Conservation (phyloP, 2,113 vertebrate species). For the Stegostoma tigrinum region DNA sequence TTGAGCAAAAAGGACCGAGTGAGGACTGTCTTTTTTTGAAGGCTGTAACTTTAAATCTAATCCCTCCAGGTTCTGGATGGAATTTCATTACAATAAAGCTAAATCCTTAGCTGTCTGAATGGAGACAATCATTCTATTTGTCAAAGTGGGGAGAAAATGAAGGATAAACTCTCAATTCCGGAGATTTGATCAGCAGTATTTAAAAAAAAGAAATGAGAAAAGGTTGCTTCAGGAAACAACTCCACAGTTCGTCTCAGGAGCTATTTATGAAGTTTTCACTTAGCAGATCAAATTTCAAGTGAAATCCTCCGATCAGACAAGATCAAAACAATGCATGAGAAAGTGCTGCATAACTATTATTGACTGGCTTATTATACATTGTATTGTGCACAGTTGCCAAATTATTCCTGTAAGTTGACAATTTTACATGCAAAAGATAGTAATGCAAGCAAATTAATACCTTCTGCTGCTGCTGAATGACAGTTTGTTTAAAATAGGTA, state of each 20-base stretch:
- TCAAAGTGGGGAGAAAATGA: not conserved
- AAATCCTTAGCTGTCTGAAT: no score
- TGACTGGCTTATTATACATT: not conserved
- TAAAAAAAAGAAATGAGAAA: not conserved
- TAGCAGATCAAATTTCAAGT: not conserved
- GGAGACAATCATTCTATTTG: no score
- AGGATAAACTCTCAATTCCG: not conserved
- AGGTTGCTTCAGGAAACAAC: not conserved
- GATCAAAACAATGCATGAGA: constrained; percentile 11
- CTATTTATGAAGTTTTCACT: not conserved
- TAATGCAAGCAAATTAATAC: constrained; percentile 35
- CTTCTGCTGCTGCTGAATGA: not conserved
- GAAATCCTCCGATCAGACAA: not conserved
- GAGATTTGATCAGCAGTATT: not conserved
- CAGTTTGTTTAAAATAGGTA: constrained; percentile 22
- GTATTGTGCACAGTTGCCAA: constrained; percentile 2
- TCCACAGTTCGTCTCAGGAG: not conserved
- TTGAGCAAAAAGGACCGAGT: no score
- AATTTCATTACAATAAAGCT: no score
- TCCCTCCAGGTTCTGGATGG: not conserved
- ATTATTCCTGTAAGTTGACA: constrained; percentile 17
- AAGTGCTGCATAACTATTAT: not conserved
- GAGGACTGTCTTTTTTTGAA: not conserved
- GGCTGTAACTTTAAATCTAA: not conserved
- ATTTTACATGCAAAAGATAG: constrained; percentile 17